Base-by-base conservation (phyloP, 2,113 vertebrate species). In the Nematolebias whitei region DNA sequence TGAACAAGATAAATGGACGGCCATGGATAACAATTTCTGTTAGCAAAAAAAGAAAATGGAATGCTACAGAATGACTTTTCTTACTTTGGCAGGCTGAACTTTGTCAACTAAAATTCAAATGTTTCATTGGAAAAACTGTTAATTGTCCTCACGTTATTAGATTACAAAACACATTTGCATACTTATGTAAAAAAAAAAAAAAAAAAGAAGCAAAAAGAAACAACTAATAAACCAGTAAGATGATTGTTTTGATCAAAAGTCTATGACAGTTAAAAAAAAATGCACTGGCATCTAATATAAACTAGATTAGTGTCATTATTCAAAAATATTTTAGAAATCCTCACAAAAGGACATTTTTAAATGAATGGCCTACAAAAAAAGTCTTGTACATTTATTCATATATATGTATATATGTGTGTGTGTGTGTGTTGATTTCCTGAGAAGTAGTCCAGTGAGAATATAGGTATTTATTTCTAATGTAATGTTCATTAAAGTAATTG, bases 1-100 rank as follows among this genome's bases (percentile, higher is more conserved):
- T 75, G 85, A 89, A 54, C 74, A 76, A 80, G 83, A 91, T 80
- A 85, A 87, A 92, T 82, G 62, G 39, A 18, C n/a, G 62, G 26
- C 70, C 61, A 47, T 78, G 84, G 64, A 76, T 64, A 63, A 58
- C 47, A 57, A 50, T 71, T 82, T 75, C 22, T 59, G 24, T 77
- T 77, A 68, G 53, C 12, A 49, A 80, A 54, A 35, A 73, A 35
- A 45, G n/a, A 11, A 24, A 3, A 68, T 61, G 63, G 68, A 61
- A 71, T 48, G 55, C 15, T 52, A 45, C 5, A 71, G 11, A 61
- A 54, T 69, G 39, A 63, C 61, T 72, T 69, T 74, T n/a, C 75
- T 63, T 64, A 52, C 56, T 52, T 50, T 3, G 18, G 39, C 60
- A 39, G 6, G 19, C 56, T 39, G 41, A 61, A 55, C 35, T 23